Evolutionary conservation across 2,113 vertebrate species (phyloP).

Genomic region (Stegostoma tigrinum): DNA sequence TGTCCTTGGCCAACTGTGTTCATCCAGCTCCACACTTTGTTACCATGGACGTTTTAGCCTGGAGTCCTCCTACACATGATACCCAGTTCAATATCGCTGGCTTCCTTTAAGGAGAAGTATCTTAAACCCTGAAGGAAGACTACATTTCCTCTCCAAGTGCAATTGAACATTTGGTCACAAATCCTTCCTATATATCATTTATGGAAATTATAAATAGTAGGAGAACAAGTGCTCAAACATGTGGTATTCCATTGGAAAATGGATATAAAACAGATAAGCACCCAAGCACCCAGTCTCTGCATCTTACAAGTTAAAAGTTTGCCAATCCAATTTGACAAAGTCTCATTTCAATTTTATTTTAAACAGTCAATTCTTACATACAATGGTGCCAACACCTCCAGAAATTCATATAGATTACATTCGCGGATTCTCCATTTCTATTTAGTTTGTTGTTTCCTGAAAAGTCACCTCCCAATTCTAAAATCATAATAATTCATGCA

Average conservation of each 20-base stretch:
- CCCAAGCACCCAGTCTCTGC: too few relatives aligned
- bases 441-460: not conserved
- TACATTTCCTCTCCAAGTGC: not conserved
- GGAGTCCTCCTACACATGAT: not conserved
- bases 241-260: not conserved
- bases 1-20: too few relatives aligned
- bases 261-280: not conserved
- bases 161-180: not conserved
- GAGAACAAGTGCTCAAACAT: not conserved
- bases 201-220: not conserved
- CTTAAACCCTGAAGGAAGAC: not conserved
- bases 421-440: not conserved
- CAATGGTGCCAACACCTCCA: not conserved
- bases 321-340: not conserved
- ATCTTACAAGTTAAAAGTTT: not conserved
- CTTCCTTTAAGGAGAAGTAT: not conserved
- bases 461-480: not conserved
- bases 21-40: too few relatives aligned
- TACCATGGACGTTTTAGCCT: not conserved
- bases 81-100: not conserved
- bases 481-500: not conserved
- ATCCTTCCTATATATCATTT: not conserved
- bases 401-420: not conserved
- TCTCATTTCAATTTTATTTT: not conserved
- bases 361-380: not conserved